Conservation (phyloP, 2,113 vertebrate species). For the Drymodes brunneopygia region DNA sequence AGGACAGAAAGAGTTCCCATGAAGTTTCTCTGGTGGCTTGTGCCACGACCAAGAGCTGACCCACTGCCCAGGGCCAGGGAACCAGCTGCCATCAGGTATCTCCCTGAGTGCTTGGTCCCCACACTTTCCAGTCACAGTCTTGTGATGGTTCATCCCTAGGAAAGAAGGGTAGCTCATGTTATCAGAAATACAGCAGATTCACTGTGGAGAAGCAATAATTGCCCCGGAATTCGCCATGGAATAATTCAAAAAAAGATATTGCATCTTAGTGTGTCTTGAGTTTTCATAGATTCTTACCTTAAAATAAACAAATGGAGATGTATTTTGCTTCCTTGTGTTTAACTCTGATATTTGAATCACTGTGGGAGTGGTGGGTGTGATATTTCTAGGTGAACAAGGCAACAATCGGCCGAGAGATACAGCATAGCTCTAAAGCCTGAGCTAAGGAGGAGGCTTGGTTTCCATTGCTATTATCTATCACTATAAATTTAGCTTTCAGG, state of each 20-base stretch:
- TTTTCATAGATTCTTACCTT: background rate
- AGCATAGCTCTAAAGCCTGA: background rate
- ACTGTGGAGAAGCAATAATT: background rate
- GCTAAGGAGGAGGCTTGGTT: background rate
- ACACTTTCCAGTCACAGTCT: accelerated
- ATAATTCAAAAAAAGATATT: background rate
- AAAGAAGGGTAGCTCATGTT: background rate
- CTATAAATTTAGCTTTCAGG: conserved; percentile 15
- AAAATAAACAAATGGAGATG: background rate
- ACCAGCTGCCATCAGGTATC: background rate
- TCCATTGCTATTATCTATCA: background rate
- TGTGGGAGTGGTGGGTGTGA: background rate
- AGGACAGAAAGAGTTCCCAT: background rate
- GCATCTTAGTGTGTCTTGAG: background rate
- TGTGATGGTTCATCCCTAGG: background rate
- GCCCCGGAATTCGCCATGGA: background rate
- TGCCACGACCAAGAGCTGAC: background rate
- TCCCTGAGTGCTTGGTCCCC: background rate
- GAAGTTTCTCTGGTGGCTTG: background rate
- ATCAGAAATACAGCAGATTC: background rate
- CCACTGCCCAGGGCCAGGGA: background rate
- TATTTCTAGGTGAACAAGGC: background rate
- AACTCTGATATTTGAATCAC: background rate
- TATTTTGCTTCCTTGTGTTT: background rate
- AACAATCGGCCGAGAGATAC: background rate